phyloP scores from a whole-genome alignment of 2,797 vertebrate genomes.

The Tympanoctomys barrerae region DNA sequence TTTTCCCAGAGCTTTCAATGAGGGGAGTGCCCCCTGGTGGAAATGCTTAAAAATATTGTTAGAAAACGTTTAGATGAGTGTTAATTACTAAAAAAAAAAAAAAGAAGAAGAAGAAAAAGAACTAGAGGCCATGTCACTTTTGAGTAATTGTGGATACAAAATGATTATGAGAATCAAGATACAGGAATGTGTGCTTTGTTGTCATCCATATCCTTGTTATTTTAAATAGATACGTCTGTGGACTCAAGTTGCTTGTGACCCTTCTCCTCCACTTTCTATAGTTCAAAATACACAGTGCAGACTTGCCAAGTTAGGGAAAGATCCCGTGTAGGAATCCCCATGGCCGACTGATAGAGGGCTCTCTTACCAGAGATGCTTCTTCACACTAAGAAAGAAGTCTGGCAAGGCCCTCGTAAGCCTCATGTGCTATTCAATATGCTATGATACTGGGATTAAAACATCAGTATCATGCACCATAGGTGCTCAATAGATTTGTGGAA shows the following conservation, averaged over 20 bases:
- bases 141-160: slow-evolving; percentile 43
- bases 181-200: not conserved
- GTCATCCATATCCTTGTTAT: not conserved
- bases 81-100: slow-evolving; percentile 66
- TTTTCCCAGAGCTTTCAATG: slow-evolving; percentile 83
- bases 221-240: not conserved
- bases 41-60: slow-evolving; percentile 81
- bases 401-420: not conserved
- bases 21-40: slow-evolving; percentile 86
- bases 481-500: slow-evolving; percentile 42
- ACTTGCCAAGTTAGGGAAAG: slow-evolving; percentile 20
- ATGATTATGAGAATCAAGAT: not conserved
- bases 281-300: not conserved
- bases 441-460: slow-evolving; percentile 7
- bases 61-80: slow-evolving; percentile 72
- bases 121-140: not conserved
- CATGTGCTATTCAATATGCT: not conserved
- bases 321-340: not conserved
- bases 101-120: not conserved
- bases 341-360: not conserved
- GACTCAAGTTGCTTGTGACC: not conserved
- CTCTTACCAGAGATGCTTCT: slow-evolving; percentile 38
- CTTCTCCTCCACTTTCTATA: not conserved
- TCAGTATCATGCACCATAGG: not conserved
- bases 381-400: not conserved